Evolutionary conservation across 2,888 invertebrate genomes (phyloP), one percentile per base, ranked within the genome.

Genomic region (Pollenia angustigena): DNA sequence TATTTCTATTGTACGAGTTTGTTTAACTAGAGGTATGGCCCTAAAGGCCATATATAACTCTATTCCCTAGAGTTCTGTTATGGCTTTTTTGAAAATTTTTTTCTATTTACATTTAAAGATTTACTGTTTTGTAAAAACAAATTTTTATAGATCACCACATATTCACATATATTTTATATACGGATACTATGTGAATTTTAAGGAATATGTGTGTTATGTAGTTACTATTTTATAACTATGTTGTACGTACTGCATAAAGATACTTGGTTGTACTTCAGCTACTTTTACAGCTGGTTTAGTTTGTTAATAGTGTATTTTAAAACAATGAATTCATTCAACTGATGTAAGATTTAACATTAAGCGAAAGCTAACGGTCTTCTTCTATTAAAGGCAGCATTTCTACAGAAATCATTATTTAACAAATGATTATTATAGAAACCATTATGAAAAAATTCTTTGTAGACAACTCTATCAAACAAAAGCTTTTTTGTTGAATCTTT

Each of bases 131-230:
- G 14, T 32, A 82, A 85, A 32, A 84, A 80, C 74, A 75, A 80
- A 85, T 74, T 79, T 85, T 79, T 85, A 80, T 85, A 80, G 74
- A 74, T 80, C 84, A 80, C 68, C 74, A 85, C 78, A 79, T 78
- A 66, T 42, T 66, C 18, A 62, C 66, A 76, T 69, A 54, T 69
- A 69, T 10, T 69, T 48, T 52, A 40, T 40, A 18, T 18, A n/a
- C 23, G 2, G 1, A 60, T 50, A 64, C 44, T 54, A 18, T 64
- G 69, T 40, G 8, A 23, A 10, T 52, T 60, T 71, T 23, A 54
- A 48, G 16, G 48, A 68, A n/a, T 40, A 76, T 40, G 32, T 72
- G 14, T 42, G n/a, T 6, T 4, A 62, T 42, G 42, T 50, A 52
- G 42, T 62, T 66, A 46, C 62, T 52, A 46, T 69, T 80, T 80